Evolutionary conservation across 1,140 invertebrate species (phyloP), one percentile per base, ranked within the genome.

Genomic region (Aphelenchoides fujianensis): DNA sequence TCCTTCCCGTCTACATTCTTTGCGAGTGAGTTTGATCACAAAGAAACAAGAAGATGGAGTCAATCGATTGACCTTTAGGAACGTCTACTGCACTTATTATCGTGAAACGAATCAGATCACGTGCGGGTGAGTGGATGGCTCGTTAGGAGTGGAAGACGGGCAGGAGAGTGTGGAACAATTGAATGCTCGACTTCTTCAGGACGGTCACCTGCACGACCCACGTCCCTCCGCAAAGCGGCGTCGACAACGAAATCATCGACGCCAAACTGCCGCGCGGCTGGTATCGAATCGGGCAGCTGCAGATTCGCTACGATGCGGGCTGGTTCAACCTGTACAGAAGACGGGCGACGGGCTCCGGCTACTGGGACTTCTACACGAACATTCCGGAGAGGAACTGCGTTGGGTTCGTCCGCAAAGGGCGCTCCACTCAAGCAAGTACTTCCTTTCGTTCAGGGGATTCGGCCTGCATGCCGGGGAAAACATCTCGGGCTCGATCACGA

Each of bases 291-390:
- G 78, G 76, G 16, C 23, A 75, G 41, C 31, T 83, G 71, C 63
- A 70, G n/a, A 85, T 84, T 37, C 59, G 81, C 35, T 81, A 83
- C 57, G 81, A 83, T 61, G 68, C 75, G 30, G 71, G 71, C 27
- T 83, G 81, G 81, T 77, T 83, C 64, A 83, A 83, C 70, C 62
- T 83, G 2, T 83, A 85, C 37, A 54, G 81, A 52, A 27, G 81
- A 31, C 72, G 79, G 35, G 81, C 81, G 1, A 75, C 75, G 12
- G 81, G 81, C 31, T 64, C 62, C 28, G 81, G 81, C 9, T 83
- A 83, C 53, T 83, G 81, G 81, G 81, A 83, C 57, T 83, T 83
- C 55, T 83, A 83, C 53, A 83, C 81, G 19, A 82, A 83, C 71
- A 77, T 83, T 71, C 81, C 81, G 1, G 81, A 83, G 57, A 72